phyloP scores from a whole-genome alignment of 2,113 vertebrate species.

The Benitochromis conjunctus region DNA sequence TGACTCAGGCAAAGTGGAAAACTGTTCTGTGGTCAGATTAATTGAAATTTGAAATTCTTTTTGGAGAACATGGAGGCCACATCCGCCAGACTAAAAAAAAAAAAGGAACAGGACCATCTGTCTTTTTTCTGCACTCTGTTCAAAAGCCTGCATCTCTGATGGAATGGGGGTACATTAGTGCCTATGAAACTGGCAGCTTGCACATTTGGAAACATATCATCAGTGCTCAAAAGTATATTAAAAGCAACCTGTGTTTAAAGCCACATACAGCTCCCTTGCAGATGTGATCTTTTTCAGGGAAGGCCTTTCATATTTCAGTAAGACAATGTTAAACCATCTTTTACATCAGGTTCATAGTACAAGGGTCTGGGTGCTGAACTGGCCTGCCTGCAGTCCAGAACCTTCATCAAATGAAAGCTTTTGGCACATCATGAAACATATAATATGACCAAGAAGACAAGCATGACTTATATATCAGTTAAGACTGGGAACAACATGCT shows the following conservation, averaged over 20 bases:
- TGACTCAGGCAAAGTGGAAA: background rate
- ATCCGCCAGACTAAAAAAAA: background rate
- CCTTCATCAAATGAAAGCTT: background rate
- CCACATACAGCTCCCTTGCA: background rate
- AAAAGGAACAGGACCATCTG: background rate
- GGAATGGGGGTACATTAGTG: background rate
- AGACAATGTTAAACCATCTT: background rate
- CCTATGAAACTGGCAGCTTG: background rate
- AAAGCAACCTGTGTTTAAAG: background rate
- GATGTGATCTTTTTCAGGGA: background rate
- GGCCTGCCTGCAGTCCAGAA: background rate
- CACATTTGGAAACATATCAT: background rate
- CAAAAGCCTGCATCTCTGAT: background rate
- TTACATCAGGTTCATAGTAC: background rate
- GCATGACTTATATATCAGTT: background rate
- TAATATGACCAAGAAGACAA: background rate
- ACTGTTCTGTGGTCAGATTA: background rate
- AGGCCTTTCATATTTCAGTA: background rate
- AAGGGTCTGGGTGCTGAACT: background rate
- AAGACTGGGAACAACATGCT: background rate
- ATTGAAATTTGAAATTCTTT: background rate
- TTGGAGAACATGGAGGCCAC: background rate
- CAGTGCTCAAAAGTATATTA: background rate
- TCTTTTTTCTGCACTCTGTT: background rate
- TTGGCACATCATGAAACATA: background rate